Evolutionary conservation across 2,113 vertebrate species (phyloP), one percentile per base, ranked within the genome.

Genomic region (Hippocampus guttulatus): DNA sequence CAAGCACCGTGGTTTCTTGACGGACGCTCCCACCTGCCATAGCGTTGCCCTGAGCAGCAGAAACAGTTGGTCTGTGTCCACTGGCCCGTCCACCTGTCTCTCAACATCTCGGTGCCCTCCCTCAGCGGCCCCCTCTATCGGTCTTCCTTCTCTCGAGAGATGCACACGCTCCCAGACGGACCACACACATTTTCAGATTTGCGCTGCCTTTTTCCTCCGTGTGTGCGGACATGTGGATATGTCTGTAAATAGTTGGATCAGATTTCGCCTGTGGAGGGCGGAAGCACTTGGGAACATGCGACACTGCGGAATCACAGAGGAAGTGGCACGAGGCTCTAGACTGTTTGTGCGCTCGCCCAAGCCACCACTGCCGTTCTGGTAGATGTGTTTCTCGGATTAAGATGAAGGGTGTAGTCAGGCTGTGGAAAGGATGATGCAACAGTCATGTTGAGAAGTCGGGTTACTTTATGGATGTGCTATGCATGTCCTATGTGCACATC

Each of bases 81-180:
- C 76, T 27, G 74, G 82, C 75, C 75, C 61, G 73, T 91, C 86
- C 90, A 92, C 88, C 91, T 92, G 90, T 91, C 88, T 79, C 81
- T 74, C 76, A 89, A 43, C 33, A 80, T 89, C 86, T 87, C 77
- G 61, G 76, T 71, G 33, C 75, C 67, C 38, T 20, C 16, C 41
- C 54, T 57, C 54, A 52, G 30, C n/a, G 65, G 55, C 64, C 54
- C 68, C 68, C 57, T 45, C 55, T 43, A 11, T 40, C 0, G 40
- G 8, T 73, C 69, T 68, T 70, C 27, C 71, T 65, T 51, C 76
- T 77, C 82, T 67, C 65, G 73, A 84, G 88, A 77, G 79, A 66
- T 75, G 18, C 49, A 60, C 80, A 71, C 69, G 23, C 83, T 77
- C 72, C 64, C 84, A 85, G 83, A 81, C 75, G 51, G 89, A 91